Evolutionary conservation across 2,113 vertebrate species (phyloP).

Genomic region (Procavia capensis): DNA sequence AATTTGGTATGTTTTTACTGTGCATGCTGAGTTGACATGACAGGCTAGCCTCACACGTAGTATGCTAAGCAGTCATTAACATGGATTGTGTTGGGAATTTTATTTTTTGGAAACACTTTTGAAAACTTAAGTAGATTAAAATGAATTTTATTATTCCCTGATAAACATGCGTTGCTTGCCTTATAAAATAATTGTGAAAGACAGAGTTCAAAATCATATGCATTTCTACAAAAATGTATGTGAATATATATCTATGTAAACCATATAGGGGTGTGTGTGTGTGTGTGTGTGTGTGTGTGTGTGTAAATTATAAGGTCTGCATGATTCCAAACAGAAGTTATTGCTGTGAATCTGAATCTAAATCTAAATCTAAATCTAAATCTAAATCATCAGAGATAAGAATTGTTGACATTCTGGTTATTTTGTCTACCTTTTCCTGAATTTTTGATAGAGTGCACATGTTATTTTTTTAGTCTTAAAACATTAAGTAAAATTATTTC

Average conservation of each 20-base stretch:
- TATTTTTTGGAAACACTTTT: background rate
- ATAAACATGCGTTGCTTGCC: background rate
- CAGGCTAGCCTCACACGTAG: background rate
- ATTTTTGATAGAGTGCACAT: background rate
- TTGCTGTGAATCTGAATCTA: background rate
- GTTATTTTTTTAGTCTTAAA: constrained; percentile 24
- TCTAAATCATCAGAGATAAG: background rate
- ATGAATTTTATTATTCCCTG: background rate
- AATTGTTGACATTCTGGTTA: background rate
- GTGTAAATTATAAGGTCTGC: background rate
- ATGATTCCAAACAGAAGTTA: background rate
- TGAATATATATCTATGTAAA: background rate
- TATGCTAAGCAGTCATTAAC: background rate
- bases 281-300: no score
- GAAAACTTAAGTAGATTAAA: background rate
- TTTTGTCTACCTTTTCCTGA: background rate
- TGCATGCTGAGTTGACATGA: background rate
- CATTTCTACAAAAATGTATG: background rate
- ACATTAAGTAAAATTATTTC: background rate
- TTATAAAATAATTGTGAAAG: constrained; percentile 24
- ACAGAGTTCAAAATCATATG: background rate
- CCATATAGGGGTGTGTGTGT: no score
- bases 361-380: constrained; percentile 39
- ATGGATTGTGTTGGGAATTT: constrained; percentile 61
- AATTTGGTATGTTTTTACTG: constrained; percentile 11